Evolutionary conservation across 53 echinoderm and acorn worm genomes (phyloP).

Genomic region (Henricia sp.): DNA sequence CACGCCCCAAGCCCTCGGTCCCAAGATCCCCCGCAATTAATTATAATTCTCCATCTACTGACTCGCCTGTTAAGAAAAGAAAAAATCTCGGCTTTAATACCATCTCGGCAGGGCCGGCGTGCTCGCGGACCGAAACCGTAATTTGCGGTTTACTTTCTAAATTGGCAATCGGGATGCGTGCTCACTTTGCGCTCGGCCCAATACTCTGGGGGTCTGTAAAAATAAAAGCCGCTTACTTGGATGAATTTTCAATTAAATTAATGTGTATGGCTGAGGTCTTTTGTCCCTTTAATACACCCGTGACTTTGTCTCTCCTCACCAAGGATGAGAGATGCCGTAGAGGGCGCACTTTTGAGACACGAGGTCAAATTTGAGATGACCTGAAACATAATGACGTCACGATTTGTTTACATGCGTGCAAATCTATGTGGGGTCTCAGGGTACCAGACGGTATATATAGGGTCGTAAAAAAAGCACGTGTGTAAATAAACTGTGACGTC

Average conservation of each 20-base stretch:
- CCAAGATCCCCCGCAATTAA: constrained; percentile 55
- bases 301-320: constrained; percentile 8
- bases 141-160: constrained; percentile 52
- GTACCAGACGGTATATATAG: too few relatives aligned
- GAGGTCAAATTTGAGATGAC: too few relatives aligned
- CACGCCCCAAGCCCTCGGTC: constrained; percentile 23
- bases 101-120: constrained; percentile 2
- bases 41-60: neutral
- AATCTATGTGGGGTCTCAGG: too few relatives aligned
- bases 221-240: neutral
- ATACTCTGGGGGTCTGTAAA: constrained; percentile 27
- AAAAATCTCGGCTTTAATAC: too few relatives aligned
- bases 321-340: too few relatives aligned
- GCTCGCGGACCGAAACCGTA: neutral
- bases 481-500: too few relatives aligned
- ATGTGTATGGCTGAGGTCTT: neutral
- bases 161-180: constrained; percentile 38
- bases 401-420: too few relatives aligned
- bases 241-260: neutral
- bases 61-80: too few relatives aligned
- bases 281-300: too few relatives aligned
- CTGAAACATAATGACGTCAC: too few relatives aligned
- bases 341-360: too few relatives aligned
- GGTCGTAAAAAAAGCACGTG: too few relatives aligned
- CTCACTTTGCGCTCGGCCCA: neutral